Evolutionary conservation across 2,797 vertebrate species (phyloP), one percentile per base, ranked within the genome.

Genomic region (Parauchenoglanis ngamensis): DNA sequence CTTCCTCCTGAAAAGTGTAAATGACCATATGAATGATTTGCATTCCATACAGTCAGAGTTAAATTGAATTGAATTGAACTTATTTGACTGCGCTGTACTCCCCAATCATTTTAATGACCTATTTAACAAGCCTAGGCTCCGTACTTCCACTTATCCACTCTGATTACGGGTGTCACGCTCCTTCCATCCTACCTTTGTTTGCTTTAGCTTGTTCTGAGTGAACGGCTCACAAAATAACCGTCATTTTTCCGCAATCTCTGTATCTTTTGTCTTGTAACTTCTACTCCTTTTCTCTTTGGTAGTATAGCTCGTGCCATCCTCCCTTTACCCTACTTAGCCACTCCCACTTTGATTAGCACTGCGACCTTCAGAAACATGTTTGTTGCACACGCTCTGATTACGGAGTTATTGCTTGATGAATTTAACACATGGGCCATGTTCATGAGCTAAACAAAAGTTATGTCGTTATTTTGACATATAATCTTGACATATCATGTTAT

Each of bases 151-250:
- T 68, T 68, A 54, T 83, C 11, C 28, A 3, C 81, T 35, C 25
- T 46, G 63, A 68, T 83, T 68, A 83, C 3, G 46, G n/a, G 10
- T 52, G 44, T 7, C 63, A 31, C 19, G 25, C n/a, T 52, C 63
- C 21, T 63, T 83, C 17, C n/a, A 11, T 67, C 31, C 17, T 67
- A 21, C 59, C 12, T 75, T 81, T 12, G 83, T 86, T 89, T 90
- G 31, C 90, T 90, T 89, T 90, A 86, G 87, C 86, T 75, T 86
- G 49, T 84, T 84, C 89, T 90, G 85, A 90, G 72, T 92, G 90
- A 94, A 92, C 31, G 59, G 92, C 93, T 87, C 80, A 59, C 90
- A 76, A 89, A 90, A 89, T 61, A 72, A 90, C 88, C n/a, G 79
- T 75, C 68, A 91, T 94, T 92, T 90, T 93, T 91, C 88, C 83